phyloP scores from a whole-genome alignment of 1,140 invertebrate species.

The Nasonia vitripennis region DNA sequence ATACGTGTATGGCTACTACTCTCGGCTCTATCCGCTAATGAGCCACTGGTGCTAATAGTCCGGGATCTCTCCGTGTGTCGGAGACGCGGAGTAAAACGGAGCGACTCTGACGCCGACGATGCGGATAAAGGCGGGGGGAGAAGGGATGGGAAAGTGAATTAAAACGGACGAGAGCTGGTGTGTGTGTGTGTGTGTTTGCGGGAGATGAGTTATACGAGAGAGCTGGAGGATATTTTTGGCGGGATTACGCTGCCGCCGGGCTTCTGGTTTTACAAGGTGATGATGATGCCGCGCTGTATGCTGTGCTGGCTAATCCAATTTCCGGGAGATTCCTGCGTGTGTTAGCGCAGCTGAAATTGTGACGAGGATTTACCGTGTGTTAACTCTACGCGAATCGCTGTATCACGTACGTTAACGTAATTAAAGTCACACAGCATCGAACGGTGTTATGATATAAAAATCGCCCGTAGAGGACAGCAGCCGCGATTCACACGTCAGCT shows the following conservation, averaged over 20 bases:
- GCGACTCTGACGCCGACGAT: neutral
- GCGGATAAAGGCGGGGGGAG: neutral
- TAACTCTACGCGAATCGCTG: no score
- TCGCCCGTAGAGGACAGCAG: no score
- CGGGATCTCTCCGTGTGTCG: neutral
- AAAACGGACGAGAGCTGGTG: neutral
- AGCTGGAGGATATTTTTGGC: slow-evolving; percentile 12
- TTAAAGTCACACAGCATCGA: no score
- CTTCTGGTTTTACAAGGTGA: no score
- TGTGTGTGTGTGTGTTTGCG: neutral
- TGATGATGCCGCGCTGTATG: no score
- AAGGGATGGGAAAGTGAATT: neutral
- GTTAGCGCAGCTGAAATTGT: no score
- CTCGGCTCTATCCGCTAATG: slow-evolving; percentile 6
- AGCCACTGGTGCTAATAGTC: slow-evolving; percentile 33
- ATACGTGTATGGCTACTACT: slow-evolving; percentile 1
- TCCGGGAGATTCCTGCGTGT: no score
- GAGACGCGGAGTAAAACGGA: neutral
- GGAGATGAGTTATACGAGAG: neutral
- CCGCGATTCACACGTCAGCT: no score
- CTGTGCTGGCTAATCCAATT: no score
- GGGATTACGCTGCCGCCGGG: neutral
- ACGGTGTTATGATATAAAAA: no score
- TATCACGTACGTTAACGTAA: no score
- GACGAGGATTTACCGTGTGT: no score